phyloP scores from a whole-genome alignment of 2,797 vertebrate species.

The Phoebastria nigripes region DNA sequence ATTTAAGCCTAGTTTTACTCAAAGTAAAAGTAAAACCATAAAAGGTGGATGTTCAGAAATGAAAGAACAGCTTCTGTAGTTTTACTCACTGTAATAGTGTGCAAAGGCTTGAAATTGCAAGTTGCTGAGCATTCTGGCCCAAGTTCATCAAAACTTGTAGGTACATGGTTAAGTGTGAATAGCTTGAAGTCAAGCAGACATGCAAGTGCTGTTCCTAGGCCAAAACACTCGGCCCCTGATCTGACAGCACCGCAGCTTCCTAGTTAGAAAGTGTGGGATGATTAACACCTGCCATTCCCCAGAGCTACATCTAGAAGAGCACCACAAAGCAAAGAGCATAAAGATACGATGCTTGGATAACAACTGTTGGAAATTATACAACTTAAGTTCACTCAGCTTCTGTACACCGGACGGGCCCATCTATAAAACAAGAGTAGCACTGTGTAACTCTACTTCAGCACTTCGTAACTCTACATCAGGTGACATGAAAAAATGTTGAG shows the following conservation, averaged over 20 bases:
- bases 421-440: not conserved
- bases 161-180: not conserved
- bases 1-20: not conserved
- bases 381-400: not conserved
- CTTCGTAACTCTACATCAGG: not conserved
- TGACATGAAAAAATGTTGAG: not conserved
- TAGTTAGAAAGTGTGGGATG: not conserved
- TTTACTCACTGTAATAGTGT: not conserved
- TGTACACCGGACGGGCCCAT: not conserved
- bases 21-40: not conserved
- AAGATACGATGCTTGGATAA: not conserved
- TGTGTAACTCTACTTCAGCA: not conserved
- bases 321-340: not conserved
- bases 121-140: not conserved
- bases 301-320: not conserved
- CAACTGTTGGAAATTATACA: not conserved
- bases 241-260: not conserved
- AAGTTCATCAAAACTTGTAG: not conserved
- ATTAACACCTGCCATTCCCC: not conserved
- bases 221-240: not conserved
- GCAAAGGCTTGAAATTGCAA: not conserved
- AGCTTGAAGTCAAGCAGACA: not conserved
- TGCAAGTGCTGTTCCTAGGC: not conserved
- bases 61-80: not conserved
- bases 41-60: not conserved